phyloP scores from a whole-genome alignment of 1,140 invertebrate species.

The Sweltsa coloradensis region DNA sequence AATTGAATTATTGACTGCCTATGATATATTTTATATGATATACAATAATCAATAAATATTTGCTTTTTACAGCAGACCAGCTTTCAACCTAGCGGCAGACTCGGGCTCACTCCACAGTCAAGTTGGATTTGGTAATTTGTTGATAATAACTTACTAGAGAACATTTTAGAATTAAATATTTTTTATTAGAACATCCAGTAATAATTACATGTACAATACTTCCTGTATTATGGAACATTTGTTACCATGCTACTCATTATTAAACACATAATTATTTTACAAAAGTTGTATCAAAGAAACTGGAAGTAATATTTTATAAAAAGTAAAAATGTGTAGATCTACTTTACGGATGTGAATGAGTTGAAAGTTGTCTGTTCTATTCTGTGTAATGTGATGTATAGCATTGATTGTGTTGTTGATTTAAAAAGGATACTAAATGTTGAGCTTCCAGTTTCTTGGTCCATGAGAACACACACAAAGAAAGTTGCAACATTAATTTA shows the following conservation, averaged over 20 bases:
- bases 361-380: background rate
- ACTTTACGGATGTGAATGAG: background rate
- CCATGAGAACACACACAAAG: background rate
- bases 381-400: background rate
- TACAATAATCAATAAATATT: too few species aligned
- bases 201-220: too few species aligned
- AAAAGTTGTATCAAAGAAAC: conserved; percentile 7
- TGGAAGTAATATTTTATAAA: conserved; percentile 5
- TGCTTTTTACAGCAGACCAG: too few species aligned
- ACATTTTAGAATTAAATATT: background rate
- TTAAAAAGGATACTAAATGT: too few species aligned
- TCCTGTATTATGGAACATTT: conserved; percentile 4
- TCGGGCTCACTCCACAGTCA: too few species aligned
- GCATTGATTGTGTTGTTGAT: too few species aligned
- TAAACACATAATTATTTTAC: background rate
- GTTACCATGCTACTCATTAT: background rate
- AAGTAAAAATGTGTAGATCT: conserved; percentile 2
- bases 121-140: too few species aligned
- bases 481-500: too few species aligned
- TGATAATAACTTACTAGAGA: too few species aligned
- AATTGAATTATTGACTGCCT: too few species aligned
- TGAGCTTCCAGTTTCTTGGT: background rate
- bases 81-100: too few species aligned
- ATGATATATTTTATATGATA: too few species aligned
- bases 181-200: background rate